Evolutionary conservation across 2,888 invertebrate genomes (phyloP).

Genomic region (Abrostola triplasia): DNA sequence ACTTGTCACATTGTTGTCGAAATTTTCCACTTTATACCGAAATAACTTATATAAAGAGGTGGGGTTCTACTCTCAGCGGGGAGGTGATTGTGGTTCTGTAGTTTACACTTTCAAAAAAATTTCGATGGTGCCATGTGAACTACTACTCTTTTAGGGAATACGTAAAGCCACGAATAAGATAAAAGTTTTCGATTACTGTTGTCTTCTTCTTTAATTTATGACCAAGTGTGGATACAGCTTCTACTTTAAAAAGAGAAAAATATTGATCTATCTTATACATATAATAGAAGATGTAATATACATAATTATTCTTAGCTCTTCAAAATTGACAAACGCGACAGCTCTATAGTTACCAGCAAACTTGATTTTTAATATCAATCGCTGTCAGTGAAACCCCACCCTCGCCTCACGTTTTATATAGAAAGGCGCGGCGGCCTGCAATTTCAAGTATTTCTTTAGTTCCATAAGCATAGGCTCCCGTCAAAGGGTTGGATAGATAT

Average conservation of each 20-base stretch:
- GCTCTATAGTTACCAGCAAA: not conserved
- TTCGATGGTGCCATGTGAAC: no score
- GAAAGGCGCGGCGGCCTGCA: conserved; percentile 1
- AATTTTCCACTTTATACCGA: conserved; percentile 60
- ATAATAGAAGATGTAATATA: no score
- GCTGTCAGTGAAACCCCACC: not conserved
- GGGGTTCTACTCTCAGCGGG: not conserved
- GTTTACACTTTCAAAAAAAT: no score
- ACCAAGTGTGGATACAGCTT: no score
- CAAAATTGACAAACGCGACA: not conserved
- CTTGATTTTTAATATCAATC: not conserved
- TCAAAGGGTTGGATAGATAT: conserved; percentile 20
- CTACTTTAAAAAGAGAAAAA: no score
- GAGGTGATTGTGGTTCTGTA: not conserved
- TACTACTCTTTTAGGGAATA: no score
- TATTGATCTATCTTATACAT: no score
- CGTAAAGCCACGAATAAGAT: no score
- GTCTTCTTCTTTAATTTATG: no score
- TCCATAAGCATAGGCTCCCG: conserved; percentile 9
- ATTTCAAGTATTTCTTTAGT: conserved; percentile 29
- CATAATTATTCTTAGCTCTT: not conserved
- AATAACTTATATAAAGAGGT: conserved; percentile 33
- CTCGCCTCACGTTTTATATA: not conserved
- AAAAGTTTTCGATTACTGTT: no score
- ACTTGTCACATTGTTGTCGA: conserved; percentile 63